phyloP scores from a whole-genome alignment of 2,113 vertebrate genomes.

The Rhinichthys klamathensis region DNA sequence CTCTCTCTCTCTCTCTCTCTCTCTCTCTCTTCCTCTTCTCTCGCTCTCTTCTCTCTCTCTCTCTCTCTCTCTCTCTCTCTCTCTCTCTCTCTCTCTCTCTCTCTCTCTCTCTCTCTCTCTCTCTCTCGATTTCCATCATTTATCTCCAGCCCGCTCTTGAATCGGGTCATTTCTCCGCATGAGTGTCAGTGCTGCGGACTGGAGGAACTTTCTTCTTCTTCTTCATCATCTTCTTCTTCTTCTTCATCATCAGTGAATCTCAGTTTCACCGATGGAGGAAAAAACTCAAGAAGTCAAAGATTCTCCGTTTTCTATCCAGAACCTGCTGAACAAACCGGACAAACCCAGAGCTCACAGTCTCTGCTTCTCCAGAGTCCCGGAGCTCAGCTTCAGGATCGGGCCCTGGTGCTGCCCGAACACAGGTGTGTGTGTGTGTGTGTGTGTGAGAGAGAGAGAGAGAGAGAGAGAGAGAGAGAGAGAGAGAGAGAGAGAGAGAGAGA shows the following conservation, averaged over 20 bases:
- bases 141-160: not conserved
- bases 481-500: too few species aligned
- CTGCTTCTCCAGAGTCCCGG: slow-evolving; percentile 86
- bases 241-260: not conserved
- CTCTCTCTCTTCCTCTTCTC: too few species aligned
- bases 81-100: too few species aligned
- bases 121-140: not conserved
- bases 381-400: slow-evolving; percentile 84
- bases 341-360: slow-evolving; percentile 84
- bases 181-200: not conserved
- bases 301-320: slow-evolving; percentile 95
- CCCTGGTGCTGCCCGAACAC: slow-evolving; percentile 79
- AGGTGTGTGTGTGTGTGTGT: too few species aligned
- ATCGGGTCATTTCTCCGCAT: not conserved
- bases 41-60: too few species aligned
- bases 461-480: too few species aligned
- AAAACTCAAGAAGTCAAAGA: slow-evolving; percentile 85
- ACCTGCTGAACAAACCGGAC: slow-evolving; percentile 84
- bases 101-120: too few species aligned
- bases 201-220: slow-evolving; percentile 1
- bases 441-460: too few species aligned
- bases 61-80: too few species aligned
- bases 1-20: too few species aligned
- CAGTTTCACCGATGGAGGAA: slow-evolving; percentile 71
- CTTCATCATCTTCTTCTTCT: not conserved